Evolutionary conservation across 2,888 invertebrate species (phyloP).

Genomic region (Acanthosepion pharaonis): DNA sequence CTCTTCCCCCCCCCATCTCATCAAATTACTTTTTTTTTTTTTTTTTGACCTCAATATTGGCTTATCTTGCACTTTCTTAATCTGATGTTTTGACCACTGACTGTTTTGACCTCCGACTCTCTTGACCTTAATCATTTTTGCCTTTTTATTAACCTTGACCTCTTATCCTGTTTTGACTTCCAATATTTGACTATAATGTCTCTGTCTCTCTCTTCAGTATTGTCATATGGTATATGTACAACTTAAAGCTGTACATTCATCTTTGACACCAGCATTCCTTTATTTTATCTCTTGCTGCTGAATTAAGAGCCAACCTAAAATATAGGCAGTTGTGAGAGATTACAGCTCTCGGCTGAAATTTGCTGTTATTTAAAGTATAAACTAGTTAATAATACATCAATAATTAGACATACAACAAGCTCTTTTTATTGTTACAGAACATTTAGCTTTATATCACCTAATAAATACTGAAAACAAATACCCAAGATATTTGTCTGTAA

Average conservation of each 20-base stretch:
- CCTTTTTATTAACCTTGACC: not conserved
- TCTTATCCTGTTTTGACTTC: not conserved
- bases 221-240: not conserved
- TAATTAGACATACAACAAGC: not conserved
- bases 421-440: not conserved
- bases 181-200: not conserved
- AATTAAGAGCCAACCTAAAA: not conserved
- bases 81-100: not conserved
- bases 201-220: not conserved
- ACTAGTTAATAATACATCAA: not conserved
- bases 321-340: not conserved
- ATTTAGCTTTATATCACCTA: too few relatives aligned
- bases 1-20: not conserved
- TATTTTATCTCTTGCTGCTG: not conserved
- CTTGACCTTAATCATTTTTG: too few relatives aligned
- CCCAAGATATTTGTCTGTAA: not conserved
- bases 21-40: not conserved
- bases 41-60: not conserved
- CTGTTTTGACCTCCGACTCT: not conserved
- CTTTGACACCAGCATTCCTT: not conserved
- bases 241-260: not conserved
- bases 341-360: not conserved
- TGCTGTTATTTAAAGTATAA: too few relatives aligned
- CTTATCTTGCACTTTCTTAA: not conserved
- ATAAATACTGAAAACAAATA: not conserved